A percentile compares a stretch with the other conserved stretches of the same genome.
Conservation (phyloP, 2,113 vertebrate genomes). For the Pluvialis apricaria region DNA sequence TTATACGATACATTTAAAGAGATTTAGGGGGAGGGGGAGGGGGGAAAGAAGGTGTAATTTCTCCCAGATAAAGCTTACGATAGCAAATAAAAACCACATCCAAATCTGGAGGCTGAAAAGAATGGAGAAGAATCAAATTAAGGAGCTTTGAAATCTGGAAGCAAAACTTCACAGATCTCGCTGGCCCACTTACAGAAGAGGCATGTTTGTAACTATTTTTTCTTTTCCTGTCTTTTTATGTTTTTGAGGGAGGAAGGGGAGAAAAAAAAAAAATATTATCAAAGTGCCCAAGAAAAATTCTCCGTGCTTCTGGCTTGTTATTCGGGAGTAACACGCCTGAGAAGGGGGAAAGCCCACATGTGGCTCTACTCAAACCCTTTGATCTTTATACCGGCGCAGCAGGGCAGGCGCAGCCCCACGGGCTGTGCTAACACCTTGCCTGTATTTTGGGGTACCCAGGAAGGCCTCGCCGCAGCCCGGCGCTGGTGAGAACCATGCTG, state of each 20-base stretch:
- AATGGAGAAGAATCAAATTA: not conserved
- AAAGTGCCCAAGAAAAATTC: not conserved
- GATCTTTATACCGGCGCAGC: not conserved
- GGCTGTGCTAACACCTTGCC: not conserved
- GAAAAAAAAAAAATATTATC: not conserved
- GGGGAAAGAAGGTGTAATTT: not conserved
- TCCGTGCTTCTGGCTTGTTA: not conserved
- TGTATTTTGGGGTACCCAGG: not conserved
- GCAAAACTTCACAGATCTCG: not conserved
- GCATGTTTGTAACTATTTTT: not conserved
- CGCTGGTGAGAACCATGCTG: not conserved
- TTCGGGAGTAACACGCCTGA: not conserved
- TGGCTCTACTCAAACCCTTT: not conserved
- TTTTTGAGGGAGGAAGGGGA: not conserved
- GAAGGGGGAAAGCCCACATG: not conserved
- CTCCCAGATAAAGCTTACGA: not conserved
- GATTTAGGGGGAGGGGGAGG: no score
- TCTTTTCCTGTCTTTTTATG: slow-evolving; percentile 14
- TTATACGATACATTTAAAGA: not conserved
- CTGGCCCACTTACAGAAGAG: not conserved
- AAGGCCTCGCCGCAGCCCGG: not conserved
- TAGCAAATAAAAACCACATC: not conserved
- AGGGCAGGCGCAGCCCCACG: not conserved
- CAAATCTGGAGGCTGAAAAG: not conserved
- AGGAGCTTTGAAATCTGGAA: slow-evolving; percentile 16